phyloP scores from a whole-genome alignment of 2,797 vertebrate species.

The Karalla daura region DNA sequence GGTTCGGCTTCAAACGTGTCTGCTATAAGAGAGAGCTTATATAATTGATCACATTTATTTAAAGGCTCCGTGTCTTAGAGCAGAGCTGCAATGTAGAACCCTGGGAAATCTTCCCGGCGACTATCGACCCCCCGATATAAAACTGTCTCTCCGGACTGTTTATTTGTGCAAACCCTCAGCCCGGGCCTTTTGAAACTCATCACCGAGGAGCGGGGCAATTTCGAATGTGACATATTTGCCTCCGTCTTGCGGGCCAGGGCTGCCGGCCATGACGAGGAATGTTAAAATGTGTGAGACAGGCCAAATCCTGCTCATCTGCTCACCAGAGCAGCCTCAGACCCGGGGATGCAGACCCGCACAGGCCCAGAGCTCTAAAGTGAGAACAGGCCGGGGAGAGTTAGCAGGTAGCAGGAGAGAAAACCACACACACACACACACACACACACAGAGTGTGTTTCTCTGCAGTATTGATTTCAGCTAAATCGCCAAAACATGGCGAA shows the following conservation, averaged over 20 bases:
- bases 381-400: slow-evolving; percentile 57
- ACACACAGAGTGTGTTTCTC: too few species aligned
- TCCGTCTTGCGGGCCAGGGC: slow-evolving; percentile 30
- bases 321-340: slow-evolving; percentile 59
- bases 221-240: slow-evolving; percentile 28
- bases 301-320: slow-evolving; percentile 84
- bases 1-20: slow-evolving; percentile 53
- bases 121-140: slow-evolving; percentile 11
- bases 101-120: slow-evolving; percentile 45
- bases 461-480: too few species aligned
- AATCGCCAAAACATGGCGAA: not conserved
- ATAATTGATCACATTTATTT: slow-evolving; percentile 73
- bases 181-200: slow-evolving; percentile 17
- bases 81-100: slow-evolving; percentile 21
- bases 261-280: slow-evolving; percentile 82
- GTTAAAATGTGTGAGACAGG: slow-evolving; percentile 80
- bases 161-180: slow-evolving; percentile 11
- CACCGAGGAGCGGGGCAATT: slow-evolving; percentile 22
- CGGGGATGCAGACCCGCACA: slow-evolving; percentile 45
- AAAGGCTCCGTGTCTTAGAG: slow-evolving; percentile 46
- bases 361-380: slow-evolving; percentile 49
- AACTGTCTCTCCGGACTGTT: slow-evolving; percentile 15
- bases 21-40: slow-evolving; percentile 44
- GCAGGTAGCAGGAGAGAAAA: slow-evolving; percentile 67
- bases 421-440: slow-evolving; percentile 6